Conservation (phyloP, 2,113 vertebrate genomes). For the Carassius gibelio region DNA sequence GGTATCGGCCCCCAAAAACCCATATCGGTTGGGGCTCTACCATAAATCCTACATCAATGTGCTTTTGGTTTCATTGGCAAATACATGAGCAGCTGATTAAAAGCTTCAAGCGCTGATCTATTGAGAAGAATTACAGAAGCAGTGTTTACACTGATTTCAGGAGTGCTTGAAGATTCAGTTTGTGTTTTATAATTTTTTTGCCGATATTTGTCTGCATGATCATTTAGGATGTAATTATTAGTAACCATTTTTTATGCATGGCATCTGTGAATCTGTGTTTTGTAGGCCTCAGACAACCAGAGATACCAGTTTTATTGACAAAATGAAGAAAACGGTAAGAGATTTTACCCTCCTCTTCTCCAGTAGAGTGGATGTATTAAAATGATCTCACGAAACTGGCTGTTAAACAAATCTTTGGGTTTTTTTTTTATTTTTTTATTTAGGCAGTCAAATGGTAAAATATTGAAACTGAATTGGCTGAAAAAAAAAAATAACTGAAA, state of each 20-base stretch:
- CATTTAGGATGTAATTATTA: not conserved
- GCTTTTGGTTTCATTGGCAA: not conserved
- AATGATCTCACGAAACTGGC: not conserved
- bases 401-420: not conserved
- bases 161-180: not conserved
- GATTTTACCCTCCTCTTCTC: slow-evolving; percentile 50
- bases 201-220: not conserved
- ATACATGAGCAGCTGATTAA: no score
- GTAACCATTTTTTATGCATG: not conserved
- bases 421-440: not conserved
- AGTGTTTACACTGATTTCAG: not conserved
- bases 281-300: slow-evolving; percentile 76
- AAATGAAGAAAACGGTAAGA: slow-evolving; percentile 99
- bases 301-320: slow-evolving; percentile 95
- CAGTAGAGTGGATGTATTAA: not conserved
- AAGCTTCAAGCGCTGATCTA: no score
- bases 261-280: slow-evolving; percentile 33
- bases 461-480: not conserved
- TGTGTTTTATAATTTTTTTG: not conserved
- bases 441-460: not conserved
- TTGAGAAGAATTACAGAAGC: no score
- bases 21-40: not conserved
- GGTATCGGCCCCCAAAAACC: no score
- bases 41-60: not conserved
- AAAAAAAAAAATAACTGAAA: no score